Conservation (phyloP, 2,113 vertebrate species). For the Pipra filicauda region DNA sequence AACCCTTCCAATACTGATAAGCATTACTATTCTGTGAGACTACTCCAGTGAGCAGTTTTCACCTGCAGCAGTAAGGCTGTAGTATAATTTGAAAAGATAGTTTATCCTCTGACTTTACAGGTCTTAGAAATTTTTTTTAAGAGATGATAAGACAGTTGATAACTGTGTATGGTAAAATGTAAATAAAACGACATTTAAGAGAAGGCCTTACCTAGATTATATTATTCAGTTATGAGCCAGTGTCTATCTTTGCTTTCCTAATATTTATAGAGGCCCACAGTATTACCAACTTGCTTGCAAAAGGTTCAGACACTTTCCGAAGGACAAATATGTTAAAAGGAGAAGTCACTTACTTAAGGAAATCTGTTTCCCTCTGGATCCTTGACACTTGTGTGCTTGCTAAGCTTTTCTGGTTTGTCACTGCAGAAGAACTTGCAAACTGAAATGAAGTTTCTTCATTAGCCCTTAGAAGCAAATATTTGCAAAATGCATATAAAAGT, state of each 20-base stretch:
- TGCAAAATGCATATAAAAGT: background rate
- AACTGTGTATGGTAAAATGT: background rate
- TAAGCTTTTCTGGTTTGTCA: conserved; percentile 65
- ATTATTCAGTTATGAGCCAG: background rate
- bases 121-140: background rate
- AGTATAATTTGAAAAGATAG: background rate
- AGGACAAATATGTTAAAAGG: background rate
- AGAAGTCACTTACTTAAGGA: conserved; percentile 78
- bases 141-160: background rate
- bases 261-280: background rate
- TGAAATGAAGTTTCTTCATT: conserved; percentile 53
- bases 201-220: background rate
- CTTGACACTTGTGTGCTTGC: conserved; percentile 69
- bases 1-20: background rate
- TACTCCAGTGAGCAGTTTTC: background rate
- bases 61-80: background rate
- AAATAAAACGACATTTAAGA: background rate
- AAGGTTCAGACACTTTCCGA: background rate
- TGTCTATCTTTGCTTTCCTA: background rate
- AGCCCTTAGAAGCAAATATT: background rate
- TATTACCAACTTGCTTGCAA: background rate
- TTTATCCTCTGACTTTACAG: background rate
- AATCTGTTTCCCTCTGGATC: conserved; percentile 76
- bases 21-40: background rate
- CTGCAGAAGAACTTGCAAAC: conserved; percentile 54